phyloP scores from a whole-genome alignment of 2,797 vertebrate genomes.

The Psittacula echo region DNA sequence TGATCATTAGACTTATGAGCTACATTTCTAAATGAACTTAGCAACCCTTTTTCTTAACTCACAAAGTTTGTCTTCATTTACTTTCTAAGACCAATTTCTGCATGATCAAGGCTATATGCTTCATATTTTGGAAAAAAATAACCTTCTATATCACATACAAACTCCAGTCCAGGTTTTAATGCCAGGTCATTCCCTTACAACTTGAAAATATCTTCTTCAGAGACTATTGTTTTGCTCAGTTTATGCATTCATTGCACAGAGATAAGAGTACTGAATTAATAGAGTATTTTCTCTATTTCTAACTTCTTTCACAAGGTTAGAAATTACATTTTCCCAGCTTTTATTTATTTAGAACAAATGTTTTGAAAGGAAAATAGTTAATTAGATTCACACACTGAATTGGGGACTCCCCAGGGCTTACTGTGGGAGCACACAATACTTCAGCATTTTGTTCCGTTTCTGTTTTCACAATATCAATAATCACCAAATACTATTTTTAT shows the following conservation, averaged over 20 bases:
- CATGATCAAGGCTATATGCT: neutral
- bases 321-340: neutral
- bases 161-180: neutral
- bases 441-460: neutral
- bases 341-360: neutral
- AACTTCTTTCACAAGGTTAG: neutral
- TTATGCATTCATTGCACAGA: neutral
- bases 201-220: neutral
- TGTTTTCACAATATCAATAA: neutral
- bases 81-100: neutral
- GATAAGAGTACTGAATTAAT: neutral
- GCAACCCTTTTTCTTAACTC: neutral
- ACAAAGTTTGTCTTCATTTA: neutral
- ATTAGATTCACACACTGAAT: neutral
- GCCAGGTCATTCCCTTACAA: neutral
- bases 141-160: neutral
- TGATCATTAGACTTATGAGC: neutral
- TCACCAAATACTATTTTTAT: neutral
- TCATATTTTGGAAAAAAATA: neutral
- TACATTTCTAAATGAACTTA: neutral
- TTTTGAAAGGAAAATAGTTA: neutral
- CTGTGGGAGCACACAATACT: neutral
- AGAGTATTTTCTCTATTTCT: neutral
- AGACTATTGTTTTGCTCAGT: neutral
- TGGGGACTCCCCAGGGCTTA: neutral